Percentiles rank a stretch among this genome's conserved stretches.
Evolutionary conservation across 2,113 vertebrate genomes (phyloP).

Genomic region (Parus major): DNA sequence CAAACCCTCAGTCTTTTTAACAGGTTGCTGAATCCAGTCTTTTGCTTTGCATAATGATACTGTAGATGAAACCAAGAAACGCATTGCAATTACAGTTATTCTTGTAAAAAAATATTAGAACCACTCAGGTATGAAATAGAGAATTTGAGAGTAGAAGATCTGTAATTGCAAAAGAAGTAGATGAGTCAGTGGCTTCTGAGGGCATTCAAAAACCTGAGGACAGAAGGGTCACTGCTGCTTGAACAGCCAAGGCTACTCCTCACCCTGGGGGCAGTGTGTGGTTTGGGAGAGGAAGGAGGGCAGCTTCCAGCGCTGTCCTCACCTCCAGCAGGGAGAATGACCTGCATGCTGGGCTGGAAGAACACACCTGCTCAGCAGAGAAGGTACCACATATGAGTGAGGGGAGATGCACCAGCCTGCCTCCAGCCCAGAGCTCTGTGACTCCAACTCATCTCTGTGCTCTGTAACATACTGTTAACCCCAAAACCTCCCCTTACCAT

Average conservation of each 20-base stretch:
- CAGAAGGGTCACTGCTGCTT: neutral
- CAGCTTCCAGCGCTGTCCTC: neutral
- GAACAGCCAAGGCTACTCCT: neutral
- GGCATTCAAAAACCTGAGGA: neutral
- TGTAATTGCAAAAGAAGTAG: neutral
- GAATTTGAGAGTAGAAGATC: neutral
- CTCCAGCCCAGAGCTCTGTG: neutral
- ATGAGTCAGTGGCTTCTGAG: neutral
- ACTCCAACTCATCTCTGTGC: neutral
- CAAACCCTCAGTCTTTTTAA: neutral
- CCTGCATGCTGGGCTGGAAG: neutral
- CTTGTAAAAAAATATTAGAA: neutral
- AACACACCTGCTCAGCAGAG: neutral
- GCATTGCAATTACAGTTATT: neutral
- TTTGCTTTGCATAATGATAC: neutral
- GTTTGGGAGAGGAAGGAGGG: neutral
- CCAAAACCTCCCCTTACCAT: neutral
- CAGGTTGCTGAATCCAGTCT: neutral
- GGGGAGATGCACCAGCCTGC: neutral
- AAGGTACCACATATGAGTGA: neutral
- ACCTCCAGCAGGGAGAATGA: neutral
- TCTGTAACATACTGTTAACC: neutral
- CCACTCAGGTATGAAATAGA: constrained; percentile 18
- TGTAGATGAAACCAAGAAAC: neutral
- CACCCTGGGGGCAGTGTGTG: neutral